Base-by-base conservation (phyloP, 2,797 vertebrate species). In the Squalus acanthias region DNA sequence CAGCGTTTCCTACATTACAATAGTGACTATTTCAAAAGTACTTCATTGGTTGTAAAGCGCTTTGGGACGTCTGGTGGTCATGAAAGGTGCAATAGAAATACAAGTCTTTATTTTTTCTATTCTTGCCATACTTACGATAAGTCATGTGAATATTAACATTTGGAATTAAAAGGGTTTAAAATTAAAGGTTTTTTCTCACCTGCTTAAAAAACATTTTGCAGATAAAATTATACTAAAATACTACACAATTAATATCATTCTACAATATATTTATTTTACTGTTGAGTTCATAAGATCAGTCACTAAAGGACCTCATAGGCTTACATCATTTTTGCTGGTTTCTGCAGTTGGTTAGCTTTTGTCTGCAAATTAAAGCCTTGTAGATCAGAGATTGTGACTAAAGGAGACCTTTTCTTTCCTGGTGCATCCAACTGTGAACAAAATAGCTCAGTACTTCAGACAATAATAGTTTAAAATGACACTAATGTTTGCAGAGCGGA, bases 311-410 rank as follows among this genome's bases (percentile, higher is more conserved):
- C 26, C 46, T 74, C 26, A 65, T 4, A 15, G 46, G 46, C 94
- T 95, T 95, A 76, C 94, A 53, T 96, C 10, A 76, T 95, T 95
- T 20, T 60, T n/a, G 69, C 7, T 53, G 94, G 7, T 57, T 74
- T 95, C 13, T 29, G 70, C 29, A 53, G 96, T 15, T 96, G 94
- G 91, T 97, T 97, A 94, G 97, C 96, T 96, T 97, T 98, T 91
- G 97, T 96, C 96, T 98, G 98, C 96, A 99, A 97, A 96, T 96
- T 97, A 96, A 98, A 93, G 13, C 97, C 98, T 87, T 98, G 98
- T 95, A 98, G 96, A 96, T 98, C 98, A n/a, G 97, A 98, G 96
- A 98, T 96, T 3, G 98, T 98, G 96, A 99, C 97, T 96, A 98
- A 96, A 1, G 98, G 97, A 60, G 97, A 97, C 88, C 15, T 15